These are phyloP conservation scores for Meta bourneti DNA, from an alignment of 2,888 invertebrate species.

Conservation along the genomic window DNA sequence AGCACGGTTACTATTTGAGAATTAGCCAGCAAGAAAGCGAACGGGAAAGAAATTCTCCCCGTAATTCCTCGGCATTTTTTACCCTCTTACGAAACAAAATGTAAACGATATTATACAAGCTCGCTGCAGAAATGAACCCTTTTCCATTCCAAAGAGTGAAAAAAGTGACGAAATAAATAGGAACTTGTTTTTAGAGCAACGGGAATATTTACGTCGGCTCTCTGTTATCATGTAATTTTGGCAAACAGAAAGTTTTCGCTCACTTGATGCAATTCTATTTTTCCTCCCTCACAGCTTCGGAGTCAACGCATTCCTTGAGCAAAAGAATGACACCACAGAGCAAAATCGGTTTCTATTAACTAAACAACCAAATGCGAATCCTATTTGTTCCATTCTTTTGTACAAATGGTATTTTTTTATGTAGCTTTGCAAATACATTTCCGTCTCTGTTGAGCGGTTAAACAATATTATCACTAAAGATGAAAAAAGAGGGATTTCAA, in stretches of 20 bases:
- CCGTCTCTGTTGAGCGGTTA: too few relatives aligned
- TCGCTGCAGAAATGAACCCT: not conserved
- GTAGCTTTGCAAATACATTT: too few relatives aligned
- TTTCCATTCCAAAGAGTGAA: not conserved
- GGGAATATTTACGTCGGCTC: not conserved
- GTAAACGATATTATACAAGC: not conserved
- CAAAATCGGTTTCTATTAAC: too few relatives aligned
- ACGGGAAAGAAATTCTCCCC: conserved; percentile 10
- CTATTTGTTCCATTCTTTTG: too few relatives aligned
- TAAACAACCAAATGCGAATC: too few relatives aligned
- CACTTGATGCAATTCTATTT: not conserved
- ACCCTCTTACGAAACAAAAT: not conserved
- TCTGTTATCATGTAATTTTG: not conserved
- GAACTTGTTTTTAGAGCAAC: too few relatives aligned
- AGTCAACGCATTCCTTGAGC: too few relatives aligned
- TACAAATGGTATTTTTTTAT: too few relatives aligned
- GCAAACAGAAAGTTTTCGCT: not conserved
- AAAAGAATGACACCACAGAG: too few relatives aligned
- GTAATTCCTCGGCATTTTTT: not conserved
- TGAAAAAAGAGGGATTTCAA: too few relatives aligned
- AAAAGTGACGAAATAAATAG: too few relatives aligned
- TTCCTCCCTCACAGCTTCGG: not conserved
- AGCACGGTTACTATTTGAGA: conserved; percentile 23
- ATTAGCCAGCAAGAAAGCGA: conserved; percentile 19
- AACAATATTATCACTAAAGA: too few relatives aligned